Percentiles rank a stretch among this genome's conserved stretches.
Conservation (phyloP, 2,888 invertebrate species). For the Pachliopta kotzebuea region DNA sequence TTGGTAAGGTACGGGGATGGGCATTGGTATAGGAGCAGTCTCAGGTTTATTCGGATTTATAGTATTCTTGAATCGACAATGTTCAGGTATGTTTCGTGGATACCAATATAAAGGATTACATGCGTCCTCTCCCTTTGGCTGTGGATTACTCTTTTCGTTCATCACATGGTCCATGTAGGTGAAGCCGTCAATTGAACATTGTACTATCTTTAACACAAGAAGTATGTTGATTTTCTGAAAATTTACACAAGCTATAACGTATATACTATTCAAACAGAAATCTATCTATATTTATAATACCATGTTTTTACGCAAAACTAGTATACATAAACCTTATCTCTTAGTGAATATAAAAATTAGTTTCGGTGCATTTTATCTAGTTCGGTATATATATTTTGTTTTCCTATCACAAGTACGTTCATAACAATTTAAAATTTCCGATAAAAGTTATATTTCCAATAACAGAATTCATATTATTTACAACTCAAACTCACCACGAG, state of each 20-base stretch:
- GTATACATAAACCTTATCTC: no score
- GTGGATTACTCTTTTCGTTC: constrained; percentile 26
- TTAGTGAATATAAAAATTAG: no score
- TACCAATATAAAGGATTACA: constrained; percentile 70
- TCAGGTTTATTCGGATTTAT: constrained; percentile 3
- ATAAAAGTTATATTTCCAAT: no score
- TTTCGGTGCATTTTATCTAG: no score
- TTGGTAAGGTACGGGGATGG: constrained; percentile 27
- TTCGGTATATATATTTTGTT: no score
- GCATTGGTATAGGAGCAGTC: constrained; percentile 20
- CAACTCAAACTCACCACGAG: no score
- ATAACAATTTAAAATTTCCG: no score
- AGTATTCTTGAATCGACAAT: constrained; percentile 36
- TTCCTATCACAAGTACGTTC: no score
- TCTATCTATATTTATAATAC: no score
- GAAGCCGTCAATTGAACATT: constrained; percentile 48
- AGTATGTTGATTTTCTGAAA: constrained; percentile 43
- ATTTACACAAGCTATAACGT: neutral
- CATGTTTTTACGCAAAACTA: no score
- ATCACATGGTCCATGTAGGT: constrained; percentile 46
- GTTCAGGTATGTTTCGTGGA: constrained; percentile 43
- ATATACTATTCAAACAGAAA: no score
- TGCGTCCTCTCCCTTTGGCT: constrained; percentile 43
- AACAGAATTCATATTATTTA: no score
- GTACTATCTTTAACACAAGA: constrained; percentile 32